Conservation (phyloP, 2,797 vertebrate genomes). For the Hephaestus fuliginosus region DNA sequence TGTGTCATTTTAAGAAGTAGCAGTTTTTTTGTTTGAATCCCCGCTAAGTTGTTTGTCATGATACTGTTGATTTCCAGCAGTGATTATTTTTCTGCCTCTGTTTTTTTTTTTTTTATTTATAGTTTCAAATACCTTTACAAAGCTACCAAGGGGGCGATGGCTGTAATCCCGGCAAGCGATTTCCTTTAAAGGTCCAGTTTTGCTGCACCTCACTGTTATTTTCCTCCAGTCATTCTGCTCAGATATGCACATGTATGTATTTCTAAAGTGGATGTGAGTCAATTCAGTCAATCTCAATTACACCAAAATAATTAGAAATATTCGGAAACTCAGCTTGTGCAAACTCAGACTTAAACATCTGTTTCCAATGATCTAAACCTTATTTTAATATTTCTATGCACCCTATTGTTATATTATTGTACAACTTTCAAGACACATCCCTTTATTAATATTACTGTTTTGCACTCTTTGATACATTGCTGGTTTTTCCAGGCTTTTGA, state of each 20-base stretch:
- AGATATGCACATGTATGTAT: not conserved
- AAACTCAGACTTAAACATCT: not conserved
- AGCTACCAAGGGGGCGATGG: too few species aligned
- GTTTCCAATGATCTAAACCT: not conserved
- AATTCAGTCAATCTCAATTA: not conserved
- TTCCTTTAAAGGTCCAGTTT: not conserved
- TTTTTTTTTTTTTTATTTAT: too few species aligned
- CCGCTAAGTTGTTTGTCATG: too few species aligned
- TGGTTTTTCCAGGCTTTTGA: slow-evolving; percentile 11
- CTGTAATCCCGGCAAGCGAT: not conserved
- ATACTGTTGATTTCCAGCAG: too few species aligned
- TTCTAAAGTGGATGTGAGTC: not conserved
- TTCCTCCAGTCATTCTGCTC: not conserved
- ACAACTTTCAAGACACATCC: not conserved
- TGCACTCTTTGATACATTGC: not conserved
- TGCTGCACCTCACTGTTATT: not conserved
- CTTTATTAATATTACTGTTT: slow-evolving; percentile 11
- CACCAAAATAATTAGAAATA: not conserved
- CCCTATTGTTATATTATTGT: not conserved
- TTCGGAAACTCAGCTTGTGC: not conserved
- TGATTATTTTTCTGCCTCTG: too few species aligned
- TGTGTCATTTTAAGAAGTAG: too few species aligned
- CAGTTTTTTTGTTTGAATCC: too few species aligned
- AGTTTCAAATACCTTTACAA: too few species aligned
- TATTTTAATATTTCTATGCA: not conserved